Conservation (phyloP, 2,113 vertebrate species). For the Rutilus rutilus region DNA sequence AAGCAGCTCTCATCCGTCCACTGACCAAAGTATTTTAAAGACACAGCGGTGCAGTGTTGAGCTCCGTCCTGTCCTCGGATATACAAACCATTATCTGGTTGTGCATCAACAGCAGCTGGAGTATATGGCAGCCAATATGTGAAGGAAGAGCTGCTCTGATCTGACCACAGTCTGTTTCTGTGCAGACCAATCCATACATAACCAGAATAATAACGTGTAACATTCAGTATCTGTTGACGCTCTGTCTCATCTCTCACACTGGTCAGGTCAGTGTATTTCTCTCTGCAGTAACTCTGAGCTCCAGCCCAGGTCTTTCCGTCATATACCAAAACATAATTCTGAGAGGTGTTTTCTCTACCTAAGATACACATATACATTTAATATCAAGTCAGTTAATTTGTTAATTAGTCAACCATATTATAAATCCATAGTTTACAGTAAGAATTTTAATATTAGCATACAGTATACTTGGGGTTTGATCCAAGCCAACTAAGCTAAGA, state of each 20-base stretch:
- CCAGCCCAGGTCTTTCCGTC: background rate
- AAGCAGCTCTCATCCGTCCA: conserved; percentile 46
- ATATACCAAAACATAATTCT: too few relatives aligned
- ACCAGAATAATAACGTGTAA: background rate
- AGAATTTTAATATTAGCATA: too few relatives aligned
- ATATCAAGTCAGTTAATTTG: too few relatives aligned
- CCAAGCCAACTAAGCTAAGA: too few relatives aligned
- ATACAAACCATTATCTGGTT: conserved; percentile 44
- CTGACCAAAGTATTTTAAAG: conserved; percentile 14
- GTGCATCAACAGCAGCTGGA: rapidly evolving
- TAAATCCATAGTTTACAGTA: too few relatives aligned
- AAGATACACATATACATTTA: too few relatives aligned
- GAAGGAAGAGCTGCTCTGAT: conserved; percentile 12
- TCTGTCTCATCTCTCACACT: conserved; percentile 1
- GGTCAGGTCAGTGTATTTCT: conserved; percentile 32
- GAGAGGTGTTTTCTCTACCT: too few relatives aligned
- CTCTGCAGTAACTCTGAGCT: conserved; percentile 10
- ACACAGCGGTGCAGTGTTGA: conserved; percentile 32
- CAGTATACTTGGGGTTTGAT: too few relatives aligned
- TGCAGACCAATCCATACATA: conserved; percentile 59
- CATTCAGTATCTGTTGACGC: background rate
- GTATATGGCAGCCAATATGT: conserved; percentile 45
- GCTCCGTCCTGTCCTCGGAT: background rate
- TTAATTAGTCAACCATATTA: too few relatives aligned
- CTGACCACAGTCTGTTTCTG: conserved; percentile 58